A percentile compares a stretch with the other conserved stretches of the same genome.
phyloP scores from a whole-genome alignment of 2,113 vertebrate genomes.

The zebrafish (Danio rerio) region GRCz12tu NC_133184.1:24235501-24236000 shows the following conservation, averaged over 20 bases:
- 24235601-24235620: conserved; percentile 54
- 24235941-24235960: conserved; percentile 95
- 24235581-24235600: conserved; percentile 51
- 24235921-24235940: conserved; percentile 74
- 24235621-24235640: conserved; percentile 51
- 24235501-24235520: conserved; percentile 45
- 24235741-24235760: conserved; percentile 48
- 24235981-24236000: conserved; percentile 91
- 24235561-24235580: conserved; percentile 49
- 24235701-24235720: conserved; percentile 43
- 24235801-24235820: conserved; percentile 36
- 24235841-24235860: conserved; percentile 24
- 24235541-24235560: conserved; percentile 54
- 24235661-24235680: conserved; percentile 41
- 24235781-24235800: conserved; percentile 34
- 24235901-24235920: not conserved
- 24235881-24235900: conserved; percentile 25
- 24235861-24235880: conserved; percentile 30
- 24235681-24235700: conserved; percentile 30
- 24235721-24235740: conserved; percentile 43
- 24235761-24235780: conserved; percentile 33
- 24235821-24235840: conserved; percentile 25
- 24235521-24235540: conserved; percentile 62
- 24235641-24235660: conserved; percentile 38
- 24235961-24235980: conserved; percentile 91